These are phyloP conservation scores for Drosophila grimshawi DNA, from an alignment of 1,140 invertebrate species.

Conservation along the genomic window DNA sequence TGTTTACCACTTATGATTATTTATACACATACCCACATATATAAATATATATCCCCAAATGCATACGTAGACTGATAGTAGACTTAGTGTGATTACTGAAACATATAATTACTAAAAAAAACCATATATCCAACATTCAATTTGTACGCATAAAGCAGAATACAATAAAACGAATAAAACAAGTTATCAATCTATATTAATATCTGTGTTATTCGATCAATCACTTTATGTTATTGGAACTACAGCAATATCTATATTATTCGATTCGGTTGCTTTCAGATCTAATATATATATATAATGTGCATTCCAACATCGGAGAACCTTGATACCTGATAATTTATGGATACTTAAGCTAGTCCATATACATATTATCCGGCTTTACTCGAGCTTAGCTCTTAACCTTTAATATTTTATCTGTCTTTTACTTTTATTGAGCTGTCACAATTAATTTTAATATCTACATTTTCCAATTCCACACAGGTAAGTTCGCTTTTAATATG, in stretches of 20 bases:
- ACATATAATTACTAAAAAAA: constrained; percentile 37
- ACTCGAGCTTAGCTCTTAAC: not conserved
- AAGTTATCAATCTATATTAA: constrained; percentile 14
- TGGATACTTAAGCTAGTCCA: not conserved
- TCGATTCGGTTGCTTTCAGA: not conserved
- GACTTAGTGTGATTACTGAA: constrained; percentile 57
- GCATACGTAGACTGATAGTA: constrained; percentile 80
- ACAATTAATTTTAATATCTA: not conserved
- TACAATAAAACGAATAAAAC: constrained; percentile 54
- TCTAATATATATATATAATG: not conserved
- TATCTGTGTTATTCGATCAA: not conserved
- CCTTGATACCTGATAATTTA: too few relatives aligned
- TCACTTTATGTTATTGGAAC: too few relatives aligned
- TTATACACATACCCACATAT: constrained; percentile 36
- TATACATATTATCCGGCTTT: not conserved
- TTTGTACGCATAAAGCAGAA: constrained; percentile 62
- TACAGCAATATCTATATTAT: not conserved
- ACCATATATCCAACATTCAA: constrained; percentile 62
- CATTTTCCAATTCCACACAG: not conserved
- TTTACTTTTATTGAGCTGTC: not conserved
- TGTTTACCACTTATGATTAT: constrained; percentile 5
- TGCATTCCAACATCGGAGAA: too few relatives aligned
- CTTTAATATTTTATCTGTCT: not conserved
- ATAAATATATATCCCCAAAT: constrained; percentile 35
- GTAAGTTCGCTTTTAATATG: too few relatives aligned